Base-by-base conservation (phyloP, 2,888 invertebrate genomes). In the Neoscelio sp. region DNA sequence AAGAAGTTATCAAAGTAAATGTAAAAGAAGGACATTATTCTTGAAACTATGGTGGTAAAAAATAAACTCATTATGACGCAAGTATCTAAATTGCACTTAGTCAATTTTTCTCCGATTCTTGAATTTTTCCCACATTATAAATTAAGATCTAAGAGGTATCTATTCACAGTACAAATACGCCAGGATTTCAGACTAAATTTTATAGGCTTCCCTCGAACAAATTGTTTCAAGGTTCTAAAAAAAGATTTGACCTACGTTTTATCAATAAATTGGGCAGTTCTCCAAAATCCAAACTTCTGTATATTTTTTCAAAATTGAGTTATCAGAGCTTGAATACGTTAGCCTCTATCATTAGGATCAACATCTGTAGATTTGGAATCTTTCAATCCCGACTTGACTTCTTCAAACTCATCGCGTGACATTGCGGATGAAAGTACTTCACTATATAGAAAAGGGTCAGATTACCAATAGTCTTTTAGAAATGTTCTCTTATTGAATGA, bases 1-100 rank as follows among this genome's bases (percentile, higher is more conserved):
- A 78, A 80, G 33, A 56, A 70, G 52, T 75, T 80, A 15, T 80
- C 79, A 44, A 74, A 77, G 42, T 80, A 82, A 10, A 78, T 7
- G 54, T 79, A 73, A 44, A 30, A 77, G 13, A 38, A 15, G 28
- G 38, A 6, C 5, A 79, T 26, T 10, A 54, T 30, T 52, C 20
- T 12, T 70, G 40, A 75, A 78, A 67, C 4, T 30, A 71, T 13
- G 35, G 48, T 70, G 75, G 26, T 26, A n/a, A n/a, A n/a, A n/a
- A 79, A 38, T 52, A 81, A 58, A 50, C 65, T 26, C 48, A 80
- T 54, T n/a, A 81, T 78, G 3, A 80, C 78, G n/a, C 62, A 77
- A 38, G 70, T 42, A 28, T 67, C 75, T 54, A 75, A 64, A 30
- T 65, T 54, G 52, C 65, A 75, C 50, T 74, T 75, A 28, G 46